Base-by-base conservation (phyloP, 2,113 vertebrate species). In the Martes martes region DNA sequence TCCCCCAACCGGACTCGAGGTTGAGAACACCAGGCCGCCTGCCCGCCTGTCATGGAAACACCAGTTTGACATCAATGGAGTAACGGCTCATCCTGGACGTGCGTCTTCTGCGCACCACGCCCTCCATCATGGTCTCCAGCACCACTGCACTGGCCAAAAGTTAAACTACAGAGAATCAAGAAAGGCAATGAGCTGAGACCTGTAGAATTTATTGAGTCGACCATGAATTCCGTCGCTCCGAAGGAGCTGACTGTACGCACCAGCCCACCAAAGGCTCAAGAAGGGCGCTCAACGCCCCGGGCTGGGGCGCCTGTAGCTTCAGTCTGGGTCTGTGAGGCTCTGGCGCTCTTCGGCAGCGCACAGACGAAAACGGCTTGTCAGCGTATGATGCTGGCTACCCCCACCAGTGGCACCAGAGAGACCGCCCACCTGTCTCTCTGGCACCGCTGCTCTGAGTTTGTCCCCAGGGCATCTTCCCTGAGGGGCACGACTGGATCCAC, bases 171-270 rank as follows among this genome's bases (percentile, higher is more conserved):
- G 33, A 63, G 18, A 76, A n/a, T 6, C 63, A 28, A 73, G 63
- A 1, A 36, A 23, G 36, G 45, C 23, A 3, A 18, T 0, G 10
- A n/a, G 50, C 59, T 1, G 39, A 52, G 24, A 39, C 59, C 24
- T 2, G 7, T 11, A 36, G 67, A 42, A 21, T 14, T 7, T 7
- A 24, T 47, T 5, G 11, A 45, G 57, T 39, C 1, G 7, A 8
- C 52, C 69, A 1, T 3, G 23, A 11, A 28, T 6, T 15, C 28
- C n/a, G 23, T 6, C 24, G 2, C 57, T 19, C 18, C 0, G n/a
- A 39, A 59, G 79, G 4, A 52, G 39, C 59, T 33, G 39, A 45
- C 24, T 23, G n/a, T 15, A 36, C 7, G n/a, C 50, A 7, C 55
- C 6, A 31, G 23, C 31, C 31, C 52, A 18, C 6, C 4, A 6